These are phyloP conservation scores for Tenualosa thibaudeaui DNA, from an alignment of 2,797 vertebrate species.

Conservation along the genomic window DNA sequence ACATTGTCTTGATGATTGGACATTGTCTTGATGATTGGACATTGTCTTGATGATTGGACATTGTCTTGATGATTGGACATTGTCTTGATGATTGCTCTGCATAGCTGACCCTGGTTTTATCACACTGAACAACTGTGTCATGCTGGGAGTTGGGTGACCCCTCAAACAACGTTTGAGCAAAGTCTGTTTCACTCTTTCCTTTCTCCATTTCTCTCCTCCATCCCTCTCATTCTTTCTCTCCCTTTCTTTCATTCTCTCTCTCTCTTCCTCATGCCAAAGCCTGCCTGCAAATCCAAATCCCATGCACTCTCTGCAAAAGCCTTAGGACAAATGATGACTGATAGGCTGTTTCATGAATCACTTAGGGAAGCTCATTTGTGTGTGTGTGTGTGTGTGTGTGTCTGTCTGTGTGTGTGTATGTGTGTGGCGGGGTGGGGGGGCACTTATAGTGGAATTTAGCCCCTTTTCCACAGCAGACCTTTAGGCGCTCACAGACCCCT, in stretches of 20 bases:
- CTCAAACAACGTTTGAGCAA: neutral
- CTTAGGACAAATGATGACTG: conserved; percentile 3
- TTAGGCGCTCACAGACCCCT: neutral
- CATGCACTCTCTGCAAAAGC: neutral
- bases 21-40: no score
- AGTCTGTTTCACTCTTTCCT: neutral
- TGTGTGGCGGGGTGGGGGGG: neutral
- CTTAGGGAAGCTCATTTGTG: neutral
- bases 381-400: no score
- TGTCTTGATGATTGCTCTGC: neutral
- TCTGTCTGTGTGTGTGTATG: no score
- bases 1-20: neutral
- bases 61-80: no score
- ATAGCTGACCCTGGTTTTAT: neutral
- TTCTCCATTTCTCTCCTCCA: neutral
- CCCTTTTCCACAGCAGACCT: neutral
- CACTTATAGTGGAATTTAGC: conserved; percentile 6
- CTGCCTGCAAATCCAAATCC: neutral
- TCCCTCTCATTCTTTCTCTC: neutral
- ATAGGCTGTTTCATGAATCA: conserved; percentile 3
- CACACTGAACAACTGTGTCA: neutral
- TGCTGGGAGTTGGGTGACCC: conserved; percentile 8
- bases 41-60: no score
- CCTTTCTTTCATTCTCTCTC: neutral
- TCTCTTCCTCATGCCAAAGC: neutral